A percentile compares a stretch with the other conserved stretches of the same genome.
Conservation (phyloP, 2,797 vertebrate genomes). For the Galaxias olidus region DNA sequence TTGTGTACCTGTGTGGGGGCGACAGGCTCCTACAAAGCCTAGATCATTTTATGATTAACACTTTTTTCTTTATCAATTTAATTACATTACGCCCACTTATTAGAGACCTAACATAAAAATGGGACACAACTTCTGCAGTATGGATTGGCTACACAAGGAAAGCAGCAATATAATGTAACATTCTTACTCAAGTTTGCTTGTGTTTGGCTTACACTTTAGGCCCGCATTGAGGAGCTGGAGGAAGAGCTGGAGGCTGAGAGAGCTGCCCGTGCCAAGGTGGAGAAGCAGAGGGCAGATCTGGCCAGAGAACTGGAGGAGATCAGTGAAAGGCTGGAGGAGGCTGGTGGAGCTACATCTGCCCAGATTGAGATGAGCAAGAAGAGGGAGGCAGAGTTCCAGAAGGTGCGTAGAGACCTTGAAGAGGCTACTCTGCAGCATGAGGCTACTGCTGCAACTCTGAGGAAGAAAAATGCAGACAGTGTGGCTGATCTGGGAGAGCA, state of each 20-base stretch:
- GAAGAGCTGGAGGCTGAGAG: conserved; percentile 86
- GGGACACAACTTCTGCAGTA: too few species aligned
- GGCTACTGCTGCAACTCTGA: conserved; percentile 72
- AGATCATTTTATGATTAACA: too few species aligned
- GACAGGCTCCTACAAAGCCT: too few species aligned
- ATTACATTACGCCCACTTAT: too few species aligned
- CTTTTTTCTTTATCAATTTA: too few species aligned
- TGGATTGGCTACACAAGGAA: too few species aligned
- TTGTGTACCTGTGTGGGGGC: too few species aligned
- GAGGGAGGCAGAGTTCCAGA: conserved; percentile 85
- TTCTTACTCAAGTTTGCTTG: too few species aligned
- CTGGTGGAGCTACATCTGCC: conserved; percentile 78
- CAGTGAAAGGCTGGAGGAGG: conserved; percentile 83
- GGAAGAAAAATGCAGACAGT: conserved; percentile 84
- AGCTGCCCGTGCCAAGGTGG: conserved; percentile 83
- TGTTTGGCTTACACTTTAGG: too few species aligned
- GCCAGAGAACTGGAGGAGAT: conserved; percentile 86
- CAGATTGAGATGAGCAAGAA: conserved; percentile 89
- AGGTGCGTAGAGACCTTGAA: conserved; percentile 81
- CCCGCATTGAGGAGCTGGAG: conserved; percentile 85
- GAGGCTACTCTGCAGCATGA: conserved; percentile 88
- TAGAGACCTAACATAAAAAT: too few species aligned
- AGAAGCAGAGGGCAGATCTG: conserved; percentile 84
- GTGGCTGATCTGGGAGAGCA: conserved; percentile 85
- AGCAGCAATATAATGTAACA: too few species aligned